A percentile compares a stretch with the other conserved stretches of the same genome.
Evolutionary conservation across 2,888 invertebrate genomes (phyloP).

Genomic region (Pherbina coryleti): DNA sequence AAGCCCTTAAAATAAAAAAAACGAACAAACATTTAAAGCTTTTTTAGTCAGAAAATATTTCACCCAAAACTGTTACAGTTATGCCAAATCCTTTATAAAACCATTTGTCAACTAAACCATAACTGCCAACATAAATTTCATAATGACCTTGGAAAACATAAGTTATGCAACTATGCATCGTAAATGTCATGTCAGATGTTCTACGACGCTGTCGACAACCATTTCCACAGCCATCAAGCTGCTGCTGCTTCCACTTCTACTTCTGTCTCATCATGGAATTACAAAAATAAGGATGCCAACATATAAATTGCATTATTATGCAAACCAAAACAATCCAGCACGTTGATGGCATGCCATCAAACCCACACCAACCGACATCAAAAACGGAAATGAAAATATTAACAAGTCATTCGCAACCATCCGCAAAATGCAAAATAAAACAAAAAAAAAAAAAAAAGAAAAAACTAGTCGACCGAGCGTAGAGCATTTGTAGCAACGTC

Average conservation of each 20-base stretch:
- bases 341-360: neutral
- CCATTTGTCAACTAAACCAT: too few relatives aligned
- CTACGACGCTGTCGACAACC: neutral
- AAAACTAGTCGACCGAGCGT: too few relatives aligned
- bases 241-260: neutral
- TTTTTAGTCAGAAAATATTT: too few relatives aligned
- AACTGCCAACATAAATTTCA: too few relatives aligned
- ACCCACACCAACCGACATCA: constrained; percentile 55
- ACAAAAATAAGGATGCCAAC: constrained; percentile 56
- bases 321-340: constrained; percentile 55
- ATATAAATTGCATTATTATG: constrained; percentile 66
- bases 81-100: too few relatives aligned
- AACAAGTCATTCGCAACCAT: constrained; percentile 53
- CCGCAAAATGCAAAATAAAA: neutral
- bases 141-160: too few relatives aligned
- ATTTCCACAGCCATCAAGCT: neutral
- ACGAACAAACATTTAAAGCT: too few relatives aligned
- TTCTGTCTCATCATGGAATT: neutral
- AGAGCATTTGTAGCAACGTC: too few relatives aligned
- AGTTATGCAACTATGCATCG: too few relatives aligned
- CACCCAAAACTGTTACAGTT: too few relatives aligned
- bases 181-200: neutral
- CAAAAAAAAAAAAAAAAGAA: too few relatives aligned
- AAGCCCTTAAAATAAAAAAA: too few relatives aligned
- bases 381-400: constrained; percentile 65